Base-by-base conservation (phyloP, 1,140 invertebrate genomes). In the Cydia amplana region DNA sequence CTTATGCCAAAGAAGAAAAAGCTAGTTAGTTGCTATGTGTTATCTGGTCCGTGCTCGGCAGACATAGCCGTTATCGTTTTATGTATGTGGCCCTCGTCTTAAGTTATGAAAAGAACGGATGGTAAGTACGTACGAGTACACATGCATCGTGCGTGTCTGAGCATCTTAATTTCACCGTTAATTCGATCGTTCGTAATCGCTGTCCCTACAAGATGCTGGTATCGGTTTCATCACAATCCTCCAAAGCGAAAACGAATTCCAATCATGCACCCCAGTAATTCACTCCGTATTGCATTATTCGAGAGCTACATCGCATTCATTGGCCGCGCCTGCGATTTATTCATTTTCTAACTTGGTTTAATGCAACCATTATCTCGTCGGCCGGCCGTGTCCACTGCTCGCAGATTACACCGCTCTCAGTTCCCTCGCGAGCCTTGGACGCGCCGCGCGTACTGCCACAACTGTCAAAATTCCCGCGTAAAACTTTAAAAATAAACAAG, bases 301-400 rank as follows among this genome's bases (percentile, higher is more conserved):
- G 65, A 70, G 65, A 32, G 65, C 32, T 36, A 70, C 65, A 70
- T 70, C 65, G 65, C 32, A 70, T 36, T 70, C 18, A 70, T 70
- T 70, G 65, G 65, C 65, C 28, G 28, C 65, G 65, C 32, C 65
- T 70, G 65, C 65, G 65, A 70, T 70, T 70, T 70, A 70, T 70
- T 70, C 65, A 36, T 70, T 70, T 70, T 70, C 65, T 70, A 70
- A 70, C 65, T 70, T 36, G 28, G 65, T 70, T 70, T 70, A 70
- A 40, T 70, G 65, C 65, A 70, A 70, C 65, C 65, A 70, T 70
- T 70, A 70, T 70, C 65, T 70, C 65, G 55, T 60, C 65, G 65
- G 65, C 65, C 16, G 65, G 32, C 65, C 65, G 65, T 70, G 32
- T 36, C 28, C 28, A 65, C 65, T 70, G 16, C 49, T 7, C 6